These are phyloP conservation scores for Drosophila barbarae DNA, from an alignment of 2,888 invertebrate species.

Conservation along the genomic window DNA sequence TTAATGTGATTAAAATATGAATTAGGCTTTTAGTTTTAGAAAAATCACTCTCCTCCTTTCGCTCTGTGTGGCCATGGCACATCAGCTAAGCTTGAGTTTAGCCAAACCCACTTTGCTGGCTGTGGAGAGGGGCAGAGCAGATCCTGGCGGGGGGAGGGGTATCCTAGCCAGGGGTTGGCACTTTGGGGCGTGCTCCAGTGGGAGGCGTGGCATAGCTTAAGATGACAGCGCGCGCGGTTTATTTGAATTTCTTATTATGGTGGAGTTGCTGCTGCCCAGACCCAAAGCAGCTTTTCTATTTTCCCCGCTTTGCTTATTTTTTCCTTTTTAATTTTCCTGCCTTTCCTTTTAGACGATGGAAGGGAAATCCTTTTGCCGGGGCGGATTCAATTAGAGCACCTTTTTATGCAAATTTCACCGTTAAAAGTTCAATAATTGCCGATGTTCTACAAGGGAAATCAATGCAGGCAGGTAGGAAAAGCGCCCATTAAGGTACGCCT, in stretches of 20 bases:
- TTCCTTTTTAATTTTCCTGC: slow-evolving; percentile 55
- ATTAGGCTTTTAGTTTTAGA: no score
- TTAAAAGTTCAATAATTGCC: slow-evolving; percentile 79
- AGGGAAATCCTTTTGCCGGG: slow-evolving; percentile 61
- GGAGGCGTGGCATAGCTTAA: slow-evolving; percentile 75
- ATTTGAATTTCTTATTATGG: slow-evolving; percentile 76
- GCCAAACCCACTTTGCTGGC: slow-evolving; percentile 68
- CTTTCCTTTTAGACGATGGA: slow-evolving; percentile 38
- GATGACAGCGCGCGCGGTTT: slow-evolving; percentile 77
- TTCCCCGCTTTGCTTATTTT: slow-evolving; percentile 17
- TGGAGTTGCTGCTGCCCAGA: slow-evolving; percentile 33
- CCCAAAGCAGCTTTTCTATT: slow-evolving; percentile 34
- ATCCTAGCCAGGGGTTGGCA: slow-evolving; percentile 15
- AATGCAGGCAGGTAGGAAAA: slow-evolving; percentile 62
- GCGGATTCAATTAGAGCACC: slow-evolving; percentile 70
- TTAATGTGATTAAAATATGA: no score
- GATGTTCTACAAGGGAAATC: slow-evolving; percentile 79
- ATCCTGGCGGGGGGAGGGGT: neutral
- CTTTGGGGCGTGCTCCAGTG: slow-evolving; percentile 57
- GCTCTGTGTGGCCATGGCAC: slow-evolving; percentile 42
- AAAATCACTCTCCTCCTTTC: neutral
- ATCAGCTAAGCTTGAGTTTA: slow-evolving; percentile 75
- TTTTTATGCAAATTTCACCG: slow-evolving; percentile 68
- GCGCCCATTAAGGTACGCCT: slow-evolving; percentile 15
- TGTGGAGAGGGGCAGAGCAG: slow-evolving; percentile 13